A percentile compares a stretch with the other conserved stretches of the same genome.
These are phyloP conservation scores for Antheraea pernyi DNA, from an alignment of 1,140 invertebrate genomes.

Conservation along the genomic window DNA sequence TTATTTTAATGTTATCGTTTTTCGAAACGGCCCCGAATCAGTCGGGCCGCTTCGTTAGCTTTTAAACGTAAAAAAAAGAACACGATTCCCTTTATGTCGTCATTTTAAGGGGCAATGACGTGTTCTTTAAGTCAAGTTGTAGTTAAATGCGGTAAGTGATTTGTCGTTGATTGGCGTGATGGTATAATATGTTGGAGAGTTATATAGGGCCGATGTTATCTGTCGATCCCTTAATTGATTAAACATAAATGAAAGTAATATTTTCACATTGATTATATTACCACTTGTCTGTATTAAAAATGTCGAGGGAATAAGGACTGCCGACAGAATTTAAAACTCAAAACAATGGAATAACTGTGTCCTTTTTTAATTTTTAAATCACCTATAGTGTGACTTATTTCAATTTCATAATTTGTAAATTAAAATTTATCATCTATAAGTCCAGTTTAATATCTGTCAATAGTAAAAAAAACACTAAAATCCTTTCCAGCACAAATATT, in stretches of 20 bases:
- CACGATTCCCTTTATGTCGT: conserved; percentile 22
- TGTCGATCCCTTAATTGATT: neutral
- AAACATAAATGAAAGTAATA: neutral
- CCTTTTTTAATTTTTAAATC: no score
- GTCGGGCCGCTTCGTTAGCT: conserved; percentile 46
- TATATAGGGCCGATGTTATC: neutral
- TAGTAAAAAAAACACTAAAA: no score
- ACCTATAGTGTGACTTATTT: no score
- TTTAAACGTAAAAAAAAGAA: conserved; percentile 16
- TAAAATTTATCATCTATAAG: no score
- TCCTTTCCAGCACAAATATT: no score
- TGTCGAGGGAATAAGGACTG: neutral
- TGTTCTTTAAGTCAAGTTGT: conserved; percentile 23
- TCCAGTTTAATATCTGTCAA: no score
- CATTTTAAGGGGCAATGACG: conserved; percentile 18
- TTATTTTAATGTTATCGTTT: conserved; percentile 63
- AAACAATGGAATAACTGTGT: no score
- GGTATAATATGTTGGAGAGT: neutral
- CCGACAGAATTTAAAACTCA: no score
- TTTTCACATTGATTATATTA: neutral
- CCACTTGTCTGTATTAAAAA: neutral
- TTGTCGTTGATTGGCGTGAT: neutral
- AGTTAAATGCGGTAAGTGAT: conserved; percentile 7
- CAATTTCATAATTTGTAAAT: no score
- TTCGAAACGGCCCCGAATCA: conserved; percentile 40